Evolutionary conservation across 2,888 invertebrate species (phyloP), one percentile per base, ranked within the genome.

Genomic region (Chrysolina oricalcia): DNA sequence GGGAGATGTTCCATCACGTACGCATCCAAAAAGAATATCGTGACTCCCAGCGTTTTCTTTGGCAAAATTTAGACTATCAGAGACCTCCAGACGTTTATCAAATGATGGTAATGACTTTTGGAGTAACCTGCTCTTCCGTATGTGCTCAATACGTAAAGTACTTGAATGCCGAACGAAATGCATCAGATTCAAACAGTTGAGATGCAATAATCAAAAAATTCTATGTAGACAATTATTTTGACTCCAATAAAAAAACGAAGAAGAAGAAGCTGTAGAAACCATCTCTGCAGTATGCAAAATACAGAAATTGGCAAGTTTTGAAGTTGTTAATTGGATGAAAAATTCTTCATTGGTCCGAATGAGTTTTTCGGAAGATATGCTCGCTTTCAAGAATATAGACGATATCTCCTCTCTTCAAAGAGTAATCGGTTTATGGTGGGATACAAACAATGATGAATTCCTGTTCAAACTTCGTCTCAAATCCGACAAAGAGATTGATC

Each of bases 241-340:
- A 59, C 35, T 15, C 27, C 15, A 41, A 5, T 15, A 19, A 6
- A 53, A 48, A 19, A 59, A 69, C 11, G 59, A 15, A 9, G 56
- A 27, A 40, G 69, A 69, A n/a, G 56, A 56, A 17, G 69, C 69
- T 13, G 13, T 59, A 13, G 27, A 59, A 69, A 40, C 19, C 8
- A 40, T 69, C 13, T 15, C 13, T 10, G 40, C 56, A 21, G 69
- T 69, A 8, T 21, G 46, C 11, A n/a, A n/a, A 17, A 23, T 67
- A 3, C 67, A 67, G 23, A 66, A 79, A 82, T 71, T 48, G 19
- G 67, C n/a, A 3, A 27, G 67, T 8, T 67, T 50, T 23, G 48
- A 48, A 13, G 27, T 67, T 8, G n/a, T 46, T 15, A 67, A 67
- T 9, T 67, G 46, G 21, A 67, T 67, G 27, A 48, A 21, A 23